Percentiles rank a stretch among this genome's conserved stretches.
These are phyloP conservation scores for Geodia barretti DNA, from an alignment of 37 sponge, comb jelly and placozoan genomes.

Conservation along the genomic window DNA sequence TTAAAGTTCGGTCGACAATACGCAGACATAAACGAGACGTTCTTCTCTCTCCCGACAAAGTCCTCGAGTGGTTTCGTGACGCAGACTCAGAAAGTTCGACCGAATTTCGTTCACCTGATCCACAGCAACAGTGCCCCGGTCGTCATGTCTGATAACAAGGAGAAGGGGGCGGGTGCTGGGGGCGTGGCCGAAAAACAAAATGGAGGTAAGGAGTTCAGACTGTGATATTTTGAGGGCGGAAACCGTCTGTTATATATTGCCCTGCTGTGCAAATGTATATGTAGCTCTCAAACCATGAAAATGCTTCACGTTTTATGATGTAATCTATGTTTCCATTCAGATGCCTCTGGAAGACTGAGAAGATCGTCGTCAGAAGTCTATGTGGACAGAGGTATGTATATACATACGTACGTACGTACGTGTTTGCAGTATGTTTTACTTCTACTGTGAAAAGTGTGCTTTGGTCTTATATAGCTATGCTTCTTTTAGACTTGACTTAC, in stretches of 20 bases:
- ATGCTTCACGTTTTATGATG: too few species aligned
- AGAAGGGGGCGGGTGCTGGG: not conserved
- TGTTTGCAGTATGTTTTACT: not conserved
- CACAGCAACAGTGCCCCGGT: constrained; percentile 29
- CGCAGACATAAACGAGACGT: not conserved
- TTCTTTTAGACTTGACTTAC: too few species aligned
- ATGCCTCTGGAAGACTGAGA: not conserved
- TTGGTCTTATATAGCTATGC: not conserved
- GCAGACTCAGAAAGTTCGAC: not conserved
- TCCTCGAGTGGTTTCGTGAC: not conserved
- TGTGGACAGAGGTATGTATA: constrained; percentile 22
- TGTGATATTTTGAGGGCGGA: too few species aligned
- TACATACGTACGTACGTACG: not conserved
- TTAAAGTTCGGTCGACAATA: not conserved
- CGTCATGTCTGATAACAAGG: not conserved
- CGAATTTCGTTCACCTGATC: not conserved
- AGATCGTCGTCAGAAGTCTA: constrained; percentile 18
- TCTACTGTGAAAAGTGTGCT: not conserved
- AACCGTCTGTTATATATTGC: too few species aligned
- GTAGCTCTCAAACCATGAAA: too few species aligned
- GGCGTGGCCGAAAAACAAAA: not conserved
- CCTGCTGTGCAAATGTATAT: too few species aligned
- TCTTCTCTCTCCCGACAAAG: not conserved
- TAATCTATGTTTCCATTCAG: too few species aligned
- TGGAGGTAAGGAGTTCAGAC: constrained; percentile 8